Percentiles rank a stretch among this genome's conserved stretches.
These are phyloP conservation scores for Fundulus diaphanus DNA, from an alignment of 2,797 vertebrate species.

Conservation along the genomic window DNA sequence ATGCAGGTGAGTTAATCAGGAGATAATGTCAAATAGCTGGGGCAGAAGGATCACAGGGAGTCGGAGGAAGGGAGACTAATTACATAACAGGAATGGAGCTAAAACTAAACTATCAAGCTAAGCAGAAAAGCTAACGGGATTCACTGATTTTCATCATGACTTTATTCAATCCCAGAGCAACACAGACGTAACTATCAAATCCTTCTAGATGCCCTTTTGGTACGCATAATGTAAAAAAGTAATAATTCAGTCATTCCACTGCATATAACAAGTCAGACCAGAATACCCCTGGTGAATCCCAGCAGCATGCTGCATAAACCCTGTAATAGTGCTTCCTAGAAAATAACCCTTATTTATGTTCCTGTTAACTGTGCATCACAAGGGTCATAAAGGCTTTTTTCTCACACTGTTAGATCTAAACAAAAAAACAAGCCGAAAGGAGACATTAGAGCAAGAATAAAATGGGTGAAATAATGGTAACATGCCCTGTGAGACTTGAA, in stretches of 20 bases:
- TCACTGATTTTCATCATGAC: too few species aligned
- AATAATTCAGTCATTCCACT: not conserved
- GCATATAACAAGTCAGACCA: slow-evolving; percentile 1
- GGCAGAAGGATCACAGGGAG: too few species aligned
- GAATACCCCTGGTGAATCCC: not conserved
- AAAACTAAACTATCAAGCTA: too few species aligned
- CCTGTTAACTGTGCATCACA: slow-evolving; percentile 17
- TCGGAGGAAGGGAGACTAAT: too few species aligned
- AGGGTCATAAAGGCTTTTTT: slow-evolving; percentile 17
- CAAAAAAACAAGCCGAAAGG: slow-evolving; percentile 24
- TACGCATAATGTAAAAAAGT: not conserved
- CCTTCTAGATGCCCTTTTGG: not conserved
- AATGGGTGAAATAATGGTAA: slow-evolving; percentile 68
- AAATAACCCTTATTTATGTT: slow-evolving; percentile 24
- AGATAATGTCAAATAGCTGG: too few species aligned
- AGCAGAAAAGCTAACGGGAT: too few species aligned
- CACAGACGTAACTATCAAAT: not conserved
- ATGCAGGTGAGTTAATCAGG: too few species aligned
- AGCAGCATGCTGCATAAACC: slow-evolving; percentile 8
- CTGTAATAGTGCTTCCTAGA: not conserved
- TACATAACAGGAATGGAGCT: too few species aligned
- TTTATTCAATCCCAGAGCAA: not conserved
- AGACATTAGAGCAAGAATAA: slow-evolving; percentile 47
- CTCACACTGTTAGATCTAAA: slow-evolving; percentile 26
- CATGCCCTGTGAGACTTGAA: slow-evolving; percentile 64